Base-by-base conservation (phyloP, 2,888 invertebrate species). In the Linnaemya tessellans region DNA sequence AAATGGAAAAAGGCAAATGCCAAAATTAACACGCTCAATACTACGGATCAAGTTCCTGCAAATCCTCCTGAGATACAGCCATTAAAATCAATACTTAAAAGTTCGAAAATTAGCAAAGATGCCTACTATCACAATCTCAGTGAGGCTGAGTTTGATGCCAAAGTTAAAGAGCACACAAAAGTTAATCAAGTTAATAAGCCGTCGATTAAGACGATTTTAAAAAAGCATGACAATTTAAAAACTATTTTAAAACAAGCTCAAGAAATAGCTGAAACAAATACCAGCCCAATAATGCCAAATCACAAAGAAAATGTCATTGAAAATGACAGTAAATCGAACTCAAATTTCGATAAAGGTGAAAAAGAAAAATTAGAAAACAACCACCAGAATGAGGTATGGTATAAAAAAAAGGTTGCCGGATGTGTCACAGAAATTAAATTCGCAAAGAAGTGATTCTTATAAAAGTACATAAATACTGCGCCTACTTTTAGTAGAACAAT, bases 221-320 rank as follows among this genome's bases (percentile, higher is more conserved):
- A 85, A 60, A 85, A 85, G 54, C 85, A 85, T 67, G 85, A 85
- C 25, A 85, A 85, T 54, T 62, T 85, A 0, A 82, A 85, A 77
- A 20, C 4, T 18, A 70, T 85, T 46, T 43, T 85, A 15, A 82
- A 75, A 75, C 70, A 82, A 62, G 82, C 82, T 49, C 74, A 82
- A 65, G 43, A 71, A 78, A 38, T 4, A 1, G 30, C 54, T 20
- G 64, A 70, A 20, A 13, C 51, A 22, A 58, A 13, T 8, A 41
- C 5, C 35, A 22, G 41, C 1, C 22, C 60, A 25, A 30, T 30
- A 30, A 43, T 71, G 15, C 18, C 46, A 58, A 80, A 80, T 58
- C 60, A 56, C 30, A 74, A 65, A 43, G 38, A 64, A 15, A 18
- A 58, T 46, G 51, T 30, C 3, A 49, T 41, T n/a, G 68, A 49